Evolutionary conservation across 2,888 invertebrate genomes (phyloP).

Genomic region (Tipula lateralis): DNA sequence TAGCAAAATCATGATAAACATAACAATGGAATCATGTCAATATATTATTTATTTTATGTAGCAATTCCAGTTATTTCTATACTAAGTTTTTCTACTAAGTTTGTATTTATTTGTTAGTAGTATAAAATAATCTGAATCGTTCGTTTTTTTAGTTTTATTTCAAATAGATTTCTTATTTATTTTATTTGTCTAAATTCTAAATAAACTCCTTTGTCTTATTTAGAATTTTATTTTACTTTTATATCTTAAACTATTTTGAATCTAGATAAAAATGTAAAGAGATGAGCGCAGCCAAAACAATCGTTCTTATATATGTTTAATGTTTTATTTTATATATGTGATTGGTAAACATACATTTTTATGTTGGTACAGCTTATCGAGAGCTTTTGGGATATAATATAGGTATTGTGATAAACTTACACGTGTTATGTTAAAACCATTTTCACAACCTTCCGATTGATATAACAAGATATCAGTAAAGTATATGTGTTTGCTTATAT

Average conservation of each 20-base stretch:
- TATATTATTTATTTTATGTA: conserved; percentile 1
- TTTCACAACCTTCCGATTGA: no score
- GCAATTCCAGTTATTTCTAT: not conserved
- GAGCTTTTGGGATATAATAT: no score
- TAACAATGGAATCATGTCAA: conserved; percentile 9
- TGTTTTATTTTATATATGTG: no score
- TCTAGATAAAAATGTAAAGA: not conserved
- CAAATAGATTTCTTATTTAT: not conserved
- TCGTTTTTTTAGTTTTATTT: not conserved
- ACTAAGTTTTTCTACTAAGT: not conserved
- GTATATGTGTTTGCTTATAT: no score
- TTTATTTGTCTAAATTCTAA: not conserved
- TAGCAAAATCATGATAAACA: not conserved
- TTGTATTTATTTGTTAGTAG: not conserved
- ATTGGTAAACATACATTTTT: no score
- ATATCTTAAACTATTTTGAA: not conserved
- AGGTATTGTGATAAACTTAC: no score
- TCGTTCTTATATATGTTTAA: not conserved
- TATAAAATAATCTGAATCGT: not conserved
- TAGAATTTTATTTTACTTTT: not conserved
- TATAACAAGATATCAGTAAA: no score
- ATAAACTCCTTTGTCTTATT: not conserved
- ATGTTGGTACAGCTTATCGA: no score
- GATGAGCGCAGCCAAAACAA: not conserved
- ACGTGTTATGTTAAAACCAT: no score